Percentiles rank a stretch among this genome's conserved stretches.
These are phyloP conservation scores for Bubalus kerabau DNA, from an alignment of 2,113 vertebrate genomes.

Conservation along the genomic window DNA sequence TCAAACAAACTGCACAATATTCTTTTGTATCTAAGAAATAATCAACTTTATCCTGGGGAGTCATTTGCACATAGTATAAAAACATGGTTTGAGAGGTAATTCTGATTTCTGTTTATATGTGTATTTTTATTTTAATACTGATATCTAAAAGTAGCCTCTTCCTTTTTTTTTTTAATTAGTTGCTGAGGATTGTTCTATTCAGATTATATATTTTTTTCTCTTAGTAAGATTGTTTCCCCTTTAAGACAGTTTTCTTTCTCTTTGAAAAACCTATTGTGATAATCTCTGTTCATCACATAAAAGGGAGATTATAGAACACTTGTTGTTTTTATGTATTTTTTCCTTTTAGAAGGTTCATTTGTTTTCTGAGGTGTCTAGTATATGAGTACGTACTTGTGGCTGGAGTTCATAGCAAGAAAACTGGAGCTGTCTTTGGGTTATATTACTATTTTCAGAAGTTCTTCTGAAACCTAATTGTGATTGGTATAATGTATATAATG, in stretches of 20 bases:
- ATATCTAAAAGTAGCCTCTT: background rate
- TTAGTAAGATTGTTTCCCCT: slow-evolving; percentile 11
- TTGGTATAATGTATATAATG: background rate
- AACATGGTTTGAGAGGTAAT: slow-evolving; percentile 95
- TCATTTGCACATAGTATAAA: slow-evolving; percentile 86
- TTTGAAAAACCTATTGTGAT: background rate
- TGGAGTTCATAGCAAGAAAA: background rate
- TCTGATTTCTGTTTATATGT: slow-evolving; percentile 37
- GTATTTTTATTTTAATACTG: slow-evolving; percentile 21
- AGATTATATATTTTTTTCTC: background rate
- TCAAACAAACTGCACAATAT: slow-evolving; percentile 81
- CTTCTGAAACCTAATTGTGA: background rate
- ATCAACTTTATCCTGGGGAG: slow-evolving; percentile 89
- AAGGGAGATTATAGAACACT: slow-evolving; percentile 6
- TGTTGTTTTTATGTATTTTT: slow-evolving; percentile 26
- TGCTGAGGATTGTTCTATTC: slow-evolving; percentile 15
- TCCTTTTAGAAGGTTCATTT: background rate
- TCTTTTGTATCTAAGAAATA: slow-evolving; percentile 88
- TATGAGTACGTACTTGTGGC: background rate
- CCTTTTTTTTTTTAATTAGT: background rate
- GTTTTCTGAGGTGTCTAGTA: background rate
- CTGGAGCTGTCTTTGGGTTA: background rate
- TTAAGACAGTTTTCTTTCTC: background rate
- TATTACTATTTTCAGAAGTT: slow-evolving; percentile 31
- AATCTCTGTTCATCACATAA: background rate